phyloP scores from a whole-genome alignment of 2,888 invertebrate species.

The Hypsopygia costalis region DNA sequence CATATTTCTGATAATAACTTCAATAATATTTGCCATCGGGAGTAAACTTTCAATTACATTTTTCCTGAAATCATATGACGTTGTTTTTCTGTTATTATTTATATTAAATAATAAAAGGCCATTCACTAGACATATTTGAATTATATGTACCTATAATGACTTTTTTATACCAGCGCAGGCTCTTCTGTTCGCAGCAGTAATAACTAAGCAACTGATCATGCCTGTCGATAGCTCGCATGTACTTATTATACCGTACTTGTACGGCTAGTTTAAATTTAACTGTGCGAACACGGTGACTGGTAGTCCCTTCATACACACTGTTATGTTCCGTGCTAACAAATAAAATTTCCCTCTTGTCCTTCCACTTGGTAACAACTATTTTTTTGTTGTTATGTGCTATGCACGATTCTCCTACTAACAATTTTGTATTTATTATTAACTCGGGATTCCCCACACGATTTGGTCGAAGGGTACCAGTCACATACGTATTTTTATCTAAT shows the following conservation, averaged over 20 bases:
- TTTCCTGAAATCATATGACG: conserved; percentile 1
- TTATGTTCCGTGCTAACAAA: conserved; percentile 24
- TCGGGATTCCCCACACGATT: conserved; percentile 20
- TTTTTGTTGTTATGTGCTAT: conserved; percentile 22
- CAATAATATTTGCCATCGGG: neutral
- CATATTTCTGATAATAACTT: no score
- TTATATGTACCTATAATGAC: no score
- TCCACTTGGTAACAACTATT: conserved; percentile 23
- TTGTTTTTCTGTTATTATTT: conserved; percentile 14
- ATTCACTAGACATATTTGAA: no score
- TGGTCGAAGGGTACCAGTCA: conserved; percentile 22
- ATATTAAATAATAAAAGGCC: conserved; percentile 13
- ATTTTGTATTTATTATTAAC: conserved; percentile 3
- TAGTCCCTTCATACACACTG: conserved; percentile 23
- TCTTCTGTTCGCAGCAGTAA: conserved; percentile 18
- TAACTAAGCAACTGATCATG: conserved; percentile 19
- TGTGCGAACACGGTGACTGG: conserved; percentile 24
- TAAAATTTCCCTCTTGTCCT: conserved; percentile 22
- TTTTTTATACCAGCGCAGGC: conserved; percentile 21
- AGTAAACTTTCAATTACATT: neutral
- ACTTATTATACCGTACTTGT: conserved; percentile 22
- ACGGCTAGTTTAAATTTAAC: conserved; percentile 24
- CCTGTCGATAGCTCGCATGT: conserved; percentile 18
- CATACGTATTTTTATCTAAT: conserved; percentile 20
- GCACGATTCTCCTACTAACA: conserved; percentile 16